Conservation (phyloP, 2,113 vertebrate species). For the Psittacara wagleri region DNA sequence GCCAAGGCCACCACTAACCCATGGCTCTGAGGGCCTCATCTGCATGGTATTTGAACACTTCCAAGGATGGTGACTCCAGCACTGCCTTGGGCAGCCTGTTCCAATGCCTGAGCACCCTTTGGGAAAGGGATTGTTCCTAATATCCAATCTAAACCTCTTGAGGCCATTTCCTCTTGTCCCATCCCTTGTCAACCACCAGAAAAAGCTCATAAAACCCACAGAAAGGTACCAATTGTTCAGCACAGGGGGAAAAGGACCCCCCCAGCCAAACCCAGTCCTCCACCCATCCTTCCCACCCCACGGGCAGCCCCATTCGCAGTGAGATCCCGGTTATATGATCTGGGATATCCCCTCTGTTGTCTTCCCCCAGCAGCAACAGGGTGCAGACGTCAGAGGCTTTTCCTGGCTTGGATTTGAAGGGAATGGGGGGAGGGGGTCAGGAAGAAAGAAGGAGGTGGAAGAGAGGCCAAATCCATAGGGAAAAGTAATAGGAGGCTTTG, state of each 20-base stretch:
- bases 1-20: not conserved
- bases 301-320: fast-evolving
- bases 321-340: not conserved
- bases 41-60: not conserved
- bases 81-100: not conserved
- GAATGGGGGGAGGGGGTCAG: not conserved
- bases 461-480: not conserved
- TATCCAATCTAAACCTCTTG: not conserved
- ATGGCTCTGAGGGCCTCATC: not conserved
- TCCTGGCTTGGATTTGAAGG: conserved; percentile 4
- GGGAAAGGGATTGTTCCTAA: not conserved
- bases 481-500: conserved; percentile 36
- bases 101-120: not conserved
- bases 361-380: not conserved
- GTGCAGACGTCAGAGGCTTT: not conserved
- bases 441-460: not conserved
- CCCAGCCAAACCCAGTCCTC: not conserved
- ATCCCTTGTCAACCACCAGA: not conserved
- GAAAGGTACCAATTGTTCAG: not conserved
- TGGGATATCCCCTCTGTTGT: not conserved
- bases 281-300: not conserved
- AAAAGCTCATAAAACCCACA: not conserved
- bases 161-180: not conserved
- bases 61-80: not conserved
- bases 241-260: fast-evolving